Evolutionary conservation across 2,113 vertebrate genomes (phyloP), one percentile per base, ranked within the genome.

Genomic region (Parotia lawesii): DNA sequence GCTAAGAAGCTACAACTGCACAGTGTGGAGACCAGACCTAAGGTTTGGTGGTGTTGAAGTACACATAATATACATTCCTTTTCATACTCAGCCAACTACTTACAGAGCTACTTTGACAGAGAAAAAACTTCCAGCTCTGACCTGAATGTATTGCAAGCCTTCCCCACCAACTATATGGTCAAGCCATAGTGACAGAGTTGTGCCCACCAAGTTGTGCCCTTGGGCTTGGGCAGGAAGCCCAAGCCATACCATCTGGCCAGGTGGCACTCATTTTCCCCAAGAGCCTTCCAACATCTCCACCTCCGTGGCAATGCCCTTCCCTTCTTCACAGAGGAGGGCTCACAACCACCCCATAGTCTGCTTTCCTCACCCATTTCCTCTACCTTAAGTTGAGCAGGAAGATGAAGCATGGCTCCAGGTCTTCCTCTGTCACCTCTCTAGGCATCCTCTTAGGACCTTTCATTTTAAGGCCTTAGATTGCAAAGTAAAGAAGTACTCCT

Each of bases 241-340:
- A 65, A 35, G 25, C 58, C 38, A 45, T 2, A 35, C 4, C 33
- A 31, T 6, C 28, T 72, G 22, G 35, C 38, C 50, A 71, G 9
- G 29, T 37, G 14, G 35, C 64, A 80, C 42, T 38, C 19, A 31
- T 61, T 47, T 81, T 65, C 42, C 19, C 12, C 42, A 89, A 38
- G n/a, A 50, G 50, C 37, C 22, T 70, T 73, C 60, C 47, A 77
- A 12, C 14, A 8, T 40, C 62, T 71, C 38, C 35, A 71, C 10
- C 47, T 57, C 13, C 0, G 0, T 2, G 54, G 57, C 12, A 10
- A 64, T 5, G 22, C 11, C 56, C 47, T 33, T 78, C 57, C 25
- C 38, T 51, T 85, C 61, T 40, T 50, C 57, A 44, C 4, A 33
- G 29, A 62, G 50, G 3, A 61, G 11, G 22, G 22, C 25, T 58